Base-by-base conservation (phyloP, 1,140 invertebrate species). In the Drosophila leontia region DNA sequence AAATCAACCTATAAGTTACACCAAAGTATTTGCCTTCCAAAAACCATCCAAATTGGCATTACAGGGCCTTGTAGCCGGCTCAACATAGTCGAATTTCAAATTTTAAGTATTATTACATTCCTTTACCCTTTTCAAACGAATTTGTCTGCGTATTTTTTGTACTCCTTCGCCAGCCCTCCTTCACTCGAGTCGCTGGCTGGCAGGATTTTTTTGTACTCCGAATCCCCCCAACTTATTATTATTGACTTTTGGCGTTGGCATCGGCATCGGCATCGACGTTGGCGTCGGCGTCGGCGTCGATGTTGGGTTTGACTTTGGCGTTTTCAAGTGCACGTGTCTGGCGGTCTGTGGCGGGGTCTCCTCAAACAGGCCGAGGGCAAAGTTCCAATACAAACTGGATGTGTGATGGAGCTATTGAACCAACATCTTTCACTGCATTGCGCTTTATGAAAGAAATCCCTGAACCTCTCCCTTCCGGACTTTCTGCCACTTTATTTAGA, bases 51-150 rank as follows among this genome's bases (percentile, higher is more conserved):
- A 47, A n/a, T 45, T 29, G 17, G n/a, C 59, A 72, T 41, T 42
- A 17, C 69, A 44, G 34, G 34, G 29, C 57, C 35, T 37, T 65
- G 60, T 60, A 55, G 51, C 51, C 67, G 50, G 47, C 76, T 51
- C 65, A 67, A 37, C 65, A 68, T 77, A 80, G 63, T 85, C 79
- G 78, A 90, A 85, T 90, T 90, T 90, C 86, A 85, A 90, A 60
- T 90, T 90, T 90, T 90, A 90, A 90, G 85, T 84, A 90, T 90
- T 90, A 90, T 90, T 90, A 85, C 85, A 90, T 90, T 90, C 85
- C 85, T 85, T 90, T 79, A 90, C 82, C 86, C 86, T 90, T 90
- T 90, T 90, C 85, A 88, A 90, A 70, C 84, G 84, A 88, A 88
- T 88, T 88, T 88, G 85, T 88, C 85, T 88, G 84, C 74, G 74